Conservation (phyloP, 1,140 invertebrate genomes). For the Stegodyphus mimosarum region DNA sequence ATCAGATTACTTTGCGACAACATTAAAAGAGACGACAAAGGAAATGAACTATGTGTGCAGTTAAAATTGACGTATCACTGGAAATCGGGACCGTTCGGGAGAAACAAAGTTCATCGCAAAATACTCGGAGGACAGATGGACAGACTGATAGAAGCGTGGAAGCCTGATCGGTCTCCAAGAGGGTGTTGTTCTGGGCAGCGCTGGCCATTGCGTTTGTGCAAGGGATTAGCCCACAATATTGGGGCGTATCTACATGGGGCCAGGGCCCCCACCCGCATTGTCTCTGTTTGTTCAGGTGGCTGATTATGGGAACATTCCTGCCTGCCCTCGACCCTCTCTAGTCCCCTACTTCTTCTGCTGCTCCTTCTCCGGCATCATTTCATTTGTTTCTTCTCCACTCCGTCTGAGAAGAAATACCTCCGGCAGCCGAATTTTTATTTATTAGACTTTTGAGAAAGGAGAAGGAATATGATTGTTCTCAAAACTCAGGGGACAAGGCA, state of each 20-base stretch:
- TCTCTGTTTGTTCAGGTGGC: constrained; percentile 60
- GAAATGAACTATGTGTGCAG: too few species aligned
- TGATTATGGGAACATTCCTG: constrained; percentile 49
- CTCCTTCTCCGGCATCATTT: constrained; percentile 17
- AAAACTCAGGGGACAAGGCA: neutral
- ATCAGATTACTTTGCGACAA: too few species aligned
- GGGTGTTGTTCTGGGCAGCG: constrained; percentile 42
- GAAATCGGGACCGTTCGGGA: too few species aligned
- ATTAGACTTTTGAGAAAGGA: too few species aligned
- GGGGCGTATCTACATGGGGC: constrained; percentile 44
- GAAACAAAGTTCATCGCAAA: too few species aligned
- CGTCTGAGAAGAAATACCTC: neutral
- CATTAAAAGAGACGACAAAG: too few species aligned
- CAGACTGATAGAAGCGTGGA: constrained; percentile 15
- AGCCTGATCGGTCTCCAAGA: too few species aligned
- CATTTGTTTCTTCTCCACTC: neutral
- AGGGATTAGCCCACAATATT: constrained; percentile 58
- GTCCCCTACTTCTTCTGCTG: neutral
- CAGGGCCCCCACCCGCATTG: constrained; percentile 49
- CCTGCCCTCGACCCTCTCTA: neutral
- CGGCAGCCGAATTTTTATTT: too few species aligned
- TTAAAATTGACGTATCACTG: too few species aligned
- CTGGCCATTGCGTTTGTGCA: constrained; percentile 30
- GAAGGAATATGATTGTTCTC: too few species aligned
- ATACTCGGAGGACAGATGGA: neutral